Evolutionary conservation across 2,888 invertebrate species (phyloP), one percentile per base, ranked within the genome.

Genomic region (Brachyopa scutellaris): DNA sequence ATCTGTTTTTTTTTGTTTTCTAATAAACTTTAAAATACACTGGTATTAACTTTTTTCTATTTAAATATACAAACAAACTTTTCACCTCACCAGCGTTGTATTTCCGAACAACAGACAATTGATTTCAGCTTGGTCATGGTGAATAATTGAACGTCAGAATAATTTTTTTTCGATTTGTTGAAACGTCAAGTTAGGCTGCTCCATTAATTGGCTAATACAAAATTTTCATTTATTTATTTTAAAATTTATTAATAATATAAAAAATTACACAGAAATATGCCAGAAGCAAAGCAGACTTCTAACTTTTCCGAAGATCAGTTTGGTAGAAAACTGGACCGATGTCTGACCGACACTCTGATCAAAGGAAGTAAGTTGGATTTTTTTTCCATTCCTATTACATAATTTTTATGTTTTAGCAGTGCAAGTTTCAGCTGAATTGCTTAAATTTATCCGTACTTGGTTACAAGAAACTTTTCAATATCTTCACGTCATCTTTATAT

Each of bases 281-380:
- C 70, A n/a, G 80, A 76, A 1, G 31, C 64, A 38, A 49, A 61
- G 2, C 6, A 33, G 0, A 45, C n/a, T 2, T 23, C 72, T 26
- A 17, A 77, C 13, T 85, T 76, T 57, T 84, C 92, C 85, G 96
- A 96, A 90, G 95, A 96, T 87, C 94, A 94, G 87, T 92, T 94
- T 86, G 95, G 95, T 36, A 91, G 93, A 85, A 96, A 95, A 91
- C 93, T 96, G 92, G 97, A 97, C 90, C 93, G 95, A 88, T 97
- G 97, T 91, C 90, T 97, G 49, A 94, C 96, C 64, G 97, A 97
- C 90, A 94, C 94, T 40, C 89, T 95, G 36, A 92, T 97, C 83
- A 96, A 96, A 93, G 93, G 95, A 88, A 94, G 96, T 96, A 92
- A 92, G 91, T 26, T 42, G 19, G 2, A 42, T 23, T n/a, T 38